Percentiles rank a stretch among this genome's conserved stretches.
Evolutionary conservation across 2,888 invertebrate species (phyloP).

Genomic region (Agonum fuliginosum): DNA sequence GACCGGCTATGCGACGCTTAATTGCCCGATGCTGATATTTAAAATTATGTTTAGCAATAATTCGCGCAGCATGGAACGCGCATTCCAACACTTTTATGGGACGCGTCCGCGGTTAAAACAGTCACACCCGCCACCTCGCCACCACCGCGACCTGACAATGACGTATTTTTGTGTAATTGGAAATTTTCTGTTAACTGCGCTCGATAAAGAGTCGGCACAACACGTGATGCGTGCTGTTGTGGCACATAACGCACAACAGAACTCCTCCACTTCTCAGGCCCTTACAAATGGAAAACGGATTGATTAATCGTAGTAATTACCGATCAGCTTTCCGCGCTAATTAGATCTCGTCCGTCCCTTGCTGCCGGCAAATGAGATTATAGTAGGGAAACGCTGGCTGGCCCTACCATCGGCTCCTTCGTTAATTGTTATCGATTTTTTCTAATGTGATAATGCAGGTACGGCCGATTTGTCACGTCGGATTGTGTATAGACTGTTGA

Average conservation of each 20-base stretch:
- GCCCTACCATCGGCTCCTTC: constrained; percentile 68
- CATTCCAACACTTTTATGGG: constrained; percentile 58
- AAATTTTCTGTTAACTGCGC: constrained; percentile 50
- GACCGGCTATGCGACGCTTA: constrained; percentile 64
- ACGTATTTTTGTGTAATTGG: constrained; percentile 57
- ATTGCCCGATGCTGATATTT: constrained; percentile 65
- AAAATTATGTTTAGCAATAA: constrained; percentile 65
- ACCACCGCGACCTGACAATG: constrained; percentile 43
- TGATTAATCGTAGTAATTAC: constrained; percentile 78
- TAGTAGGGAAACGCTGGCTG: constrained; percentile 68
- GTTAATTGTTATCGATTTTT: constrained; percentile 75
- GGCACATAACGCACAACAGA: constrained; percentile 29
- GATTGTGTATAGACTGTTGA: constrained; percentile 28
- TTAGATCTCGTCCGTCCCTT: constrained; percentile 61
- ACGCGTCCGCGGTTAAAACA: constrained; percentile 32
- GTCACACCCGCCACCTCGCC: constrained; percentile 3
- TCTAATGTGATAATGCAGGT: constrained; percentile 72
- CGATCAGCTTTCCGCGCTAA: constrained; percentile 72
- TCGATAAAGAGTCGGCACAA: constrained; percentile 14
- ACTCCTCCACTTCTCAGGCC: constrained; percentile 1
- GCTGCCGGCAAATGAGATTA: constrained; percentile 72
- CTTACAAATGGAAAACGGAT: constrained; percentile 69
- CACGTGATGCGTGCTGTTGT: constrained; percentile 1
- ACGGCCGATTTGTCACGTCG: constrained; percentile 72
- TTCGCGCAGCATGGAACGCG: constrained; percentile 60